Evolutionary conservation across 2,888 invertebrate genomes (phyloP).

Genomic region (Epinotia bilunana): DNA sequence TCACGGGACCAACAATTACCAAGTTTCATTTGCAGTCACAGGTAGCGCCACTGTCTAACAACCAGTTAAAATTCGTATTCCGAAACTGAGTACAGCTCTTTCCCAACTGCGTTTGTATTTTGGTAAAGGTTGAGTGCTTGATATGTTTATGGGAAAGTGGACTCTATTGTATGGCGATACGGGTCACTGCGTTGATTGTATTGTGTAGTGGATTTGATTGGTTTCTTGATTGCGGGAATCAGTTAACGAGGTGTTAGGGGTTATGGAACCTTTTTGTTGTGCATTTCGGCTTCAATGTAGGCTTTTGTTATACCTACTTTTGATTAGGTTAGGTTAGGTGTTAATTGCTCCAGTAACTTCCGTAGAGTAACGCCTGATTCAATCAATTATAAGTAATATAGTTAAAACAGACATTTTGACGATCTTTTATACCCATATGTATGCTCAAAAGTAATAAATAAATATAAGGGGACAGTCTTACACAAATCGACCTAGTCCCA

Average conservation of each 20-base stretch:
- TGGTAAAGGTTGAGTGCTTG: constrained; percentile 18
- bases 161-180: constrained; percentile 16
- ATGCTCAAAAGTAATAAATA: too few species aligned
- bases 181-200: constrained; percentile 10
- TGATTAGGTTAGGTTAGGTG: too few species aligned
- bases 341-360: too few species aligned
- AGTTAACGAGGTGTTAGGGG: constrained; percentile 12
- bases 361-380: too few species aligned
- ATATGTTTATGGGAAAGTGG: constrained; percentile 31
- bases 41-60: neutral
- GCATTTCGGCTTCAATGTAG: neutral
- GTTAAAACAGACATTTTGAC: too few species aligned
- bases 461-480: too few species aligned
- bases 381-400: too few species aligned
- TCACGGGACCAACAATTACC: constrained; percentile 39
- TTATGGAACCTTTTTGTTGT: constrained; percentile 13
- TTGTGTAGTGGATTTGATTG: constrained; percentile 25
- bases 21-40: constrained; percentile 5
- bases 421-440: too few species aligned
- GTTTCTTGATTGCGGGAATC: constrained; percentile 17
- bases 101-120: constrained; percentile 12
- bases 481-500: too few species aligned
- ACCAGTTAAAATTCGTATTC: neutral
- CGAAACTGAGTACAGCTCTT: neutral
- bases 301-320: neutral